Conservation (phyloP, 2,797 vertebrate species). For the Acanthurus lineatus region DNA sequence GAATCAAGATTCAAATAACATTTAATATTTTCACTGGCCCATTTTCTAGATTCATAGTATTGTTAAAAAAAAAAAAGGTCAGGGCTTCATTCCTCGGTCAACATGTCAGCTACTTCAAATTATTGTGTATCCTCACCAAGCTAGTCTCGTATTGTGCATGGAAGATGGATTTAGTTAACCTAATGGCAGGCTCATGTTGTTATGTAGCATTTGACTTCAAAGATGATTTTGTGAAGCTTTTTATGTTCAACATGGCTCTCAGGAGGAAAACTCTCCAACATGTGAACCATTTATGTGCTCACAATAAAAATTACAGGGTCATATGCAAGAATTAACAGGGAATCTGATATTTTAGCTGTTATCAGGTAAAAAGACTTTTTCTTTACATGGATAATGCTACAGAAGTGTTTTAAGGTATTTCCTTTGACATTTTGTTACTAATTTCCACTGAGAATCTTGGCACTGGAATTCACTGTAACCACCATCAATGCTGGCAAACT, state of each 20-base stretch:
- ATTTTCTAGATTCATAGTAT: background rate
- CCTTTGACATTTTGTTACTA: background rate
- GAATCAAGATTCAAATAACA: conserved; percentile 1
- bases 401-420: background rate
- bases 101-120: background rate
- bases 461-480: background rate
- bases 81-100: conserved; percentile 7
- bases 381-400: background rate
- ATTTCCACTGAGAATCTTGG: conserved; percentile 20
- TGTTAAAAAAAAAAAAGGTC: background rate
- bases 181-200: background rate
- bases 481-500: background rate
- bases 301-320: background rate
- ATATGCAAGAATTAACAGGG: conserved; percentile 1
- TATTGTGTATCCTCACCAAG: background rate
- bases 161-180: background rate
- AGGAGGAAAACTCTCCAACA: conserved; percentile 18
- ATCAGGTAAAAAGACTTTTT: background rate
- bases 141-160: background rate
- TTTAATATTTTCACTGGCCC: background rate
- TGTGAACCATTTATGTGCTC: background rate
- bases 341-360: background rate
- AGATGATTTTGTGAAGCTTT: background rate
- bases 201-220: background rate
- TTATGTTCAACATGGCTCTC: background rate